Percentiles rank a stretch among this genome's conserved stretches.
These are phyloP conservation scores for Chromis chromis DNA, from an alignment of 2,797 vertebrate genomes.

Conservation along the genomic window DNA sequence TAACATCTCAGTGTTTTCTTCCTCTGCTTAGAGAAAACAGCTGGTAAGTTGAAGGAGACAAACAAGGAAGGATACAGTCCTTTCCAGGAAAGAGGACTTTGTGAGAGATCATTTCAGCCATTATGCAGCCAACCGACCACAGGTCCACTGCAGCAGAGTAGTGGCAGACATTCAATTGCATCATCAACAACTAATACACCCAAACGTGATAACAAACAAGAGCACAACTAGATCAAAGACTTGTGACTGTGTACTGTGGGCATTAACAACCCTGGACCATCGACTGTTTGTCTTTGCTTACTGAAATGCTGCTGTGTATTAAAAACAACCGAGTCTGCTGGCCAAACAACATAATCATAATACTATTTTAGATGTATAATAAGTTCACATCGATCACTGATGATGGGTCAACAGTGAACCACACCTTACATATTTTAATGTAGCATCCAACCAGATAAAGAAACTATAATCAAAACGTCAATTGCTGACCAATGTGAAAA, in stretches of 20 bases:
- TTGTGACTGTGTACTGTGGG: neutral
- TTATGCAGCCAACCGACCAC: conserved; percentile 92
- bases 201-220: conserved; percentile 18
- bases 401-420: neutral
- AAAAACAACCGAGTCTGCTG: neutral
- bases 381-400: neutral
- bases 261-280: conserved; percentile 19
- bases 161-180: conserved; percentile 54
- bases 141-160: conserved; percentile 89
- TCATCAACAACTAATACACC: conserved; percentile 2
- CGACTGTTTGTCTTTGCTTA: conserved; percentile 18
- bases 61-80: conserved; percentile 88
- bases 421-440: neutral
- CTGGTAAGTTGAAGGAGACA: neutral
- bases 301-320: neutral
- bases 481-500: neutral
- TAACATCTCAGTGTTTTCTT: conserved; percentile 3
- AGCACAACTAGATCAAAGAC: conserved; percentile 9
- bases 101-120: conserved; percentile 92
- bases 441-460: neutral
- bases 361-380: neutral
- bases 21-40: conserved; percentile 8
- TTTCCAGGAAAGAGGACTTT: conserved; percentile 92
- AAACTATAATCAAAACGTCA: neutral
- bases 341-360: conserved; percentile 7